A percentile compares a stretch with the other conserved stretches of the same genome.
phyloP scores from a whole-genome alignment of 2,797 vertebrate species.

The Sarcoramphus papa region DNA sequence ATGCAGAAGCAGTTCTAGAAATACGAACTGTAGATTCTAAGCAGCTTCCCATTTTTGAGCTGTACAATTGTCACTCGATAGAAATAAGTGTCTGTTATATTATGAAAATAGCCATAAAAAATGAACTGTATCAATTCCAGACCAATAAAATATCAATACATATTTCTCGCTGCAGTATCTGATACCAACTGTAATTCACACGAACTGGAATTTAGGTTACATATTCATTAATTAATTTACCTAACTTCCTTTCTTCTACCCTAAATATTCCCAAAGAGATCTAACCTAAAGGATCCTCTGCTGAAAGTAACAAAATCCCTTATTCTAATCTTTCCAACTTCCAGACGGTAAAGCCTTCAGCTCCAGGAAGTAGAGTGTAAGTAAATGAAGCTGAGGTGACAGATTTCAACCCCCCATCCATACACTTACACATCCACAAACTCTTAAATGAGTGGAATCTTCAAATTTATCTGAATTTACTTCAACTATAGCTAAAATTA shows the following conservation, averaged over 20 bases:
- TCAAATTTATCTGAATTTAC: background rate
- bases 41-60: background rate
- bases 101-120: background rate
- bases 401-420: background rate
- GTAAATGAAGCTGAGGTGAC: background rate
- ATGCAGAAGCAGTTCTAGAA: background rate
- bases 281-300: background rate
- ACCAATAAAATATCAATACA: background rate
- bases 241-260: background rate
- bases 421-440: background rate
- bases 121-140: background rate
- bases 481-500: background rate
- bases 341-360: background rate
- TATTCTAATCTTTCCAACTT: background rate
- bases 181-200: background rate
- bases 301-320: background rate
- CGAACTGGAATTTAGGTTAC: background rate
- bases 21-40: background rate
- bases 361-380: background rate
- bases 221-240: background rate
- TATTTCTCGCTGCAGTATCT: background rate
- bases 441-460: background rate
- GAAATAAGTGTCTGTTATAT: background rate
- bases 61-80: background rate
- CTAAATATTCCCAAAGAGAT: background rate